Evolutionary conservation across 2,888 invertebrate species (phyloP), one percentile per base, ranked within the genome.

Genomic region (Aphrophora alni): DNA sequence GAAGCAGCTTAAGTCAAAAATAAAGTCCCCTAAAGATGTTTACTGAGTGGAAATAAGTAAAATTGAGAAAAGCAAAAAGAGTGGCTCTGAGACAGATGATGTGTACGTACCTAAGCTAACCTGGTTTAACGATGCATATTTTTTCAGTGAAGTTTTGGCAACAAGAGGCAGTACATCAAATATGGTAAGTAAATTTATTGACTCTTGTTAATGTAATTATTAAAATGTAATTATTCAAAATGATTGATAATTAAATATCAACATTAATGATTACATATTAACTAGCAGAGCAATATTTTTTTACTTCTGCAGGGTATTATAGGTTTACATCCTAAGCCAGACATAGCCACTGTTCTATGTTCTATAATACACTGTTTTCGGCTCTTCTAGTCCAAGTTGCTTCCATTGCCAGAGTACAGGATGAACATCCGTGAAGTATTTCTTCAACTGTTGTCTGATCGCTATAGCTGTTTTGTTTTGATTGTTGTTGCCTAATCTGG

Each of bases 401-500:
- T 76, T 27, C 68, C 68, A 38, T 38, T 38, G 38, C 38, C 17
- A 75, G n/a, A 38, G 33, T 33, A 38, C 38, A 75, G 75, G 5
- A 75, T 75, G 8, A n/a, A 38, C 38, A n/a, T 75, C 38, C 14
- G 75, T 73, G 44, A 75, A 38, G 24, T 38, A 75, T 17, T 10
- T 38, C 38, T 38, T 17, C 38, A 38, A 38, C 75, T 10, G 5
- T 38, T 75, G 33, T 38, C 33, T 28, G 75, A 75, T 38, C 38
- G 27, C 51, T 71, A 59, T 59, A 26, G 76, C 79, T 27, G 74
- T 72, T 44, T 38, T 28, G 68, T 38, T 69, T 70, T 44, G 26
- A 77, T 80, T 75, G 71, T 69, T 71, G 76, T 28, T 80, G 74
- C 59, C 27, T n/a, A 72, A n/a, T n/a, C n/a, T n/a, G 7, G 77